Evolutionary conservation across 2,113 vertebrate genomes (phyloP).

Genomic region (Dicrurus megarhynchus): DNA sequence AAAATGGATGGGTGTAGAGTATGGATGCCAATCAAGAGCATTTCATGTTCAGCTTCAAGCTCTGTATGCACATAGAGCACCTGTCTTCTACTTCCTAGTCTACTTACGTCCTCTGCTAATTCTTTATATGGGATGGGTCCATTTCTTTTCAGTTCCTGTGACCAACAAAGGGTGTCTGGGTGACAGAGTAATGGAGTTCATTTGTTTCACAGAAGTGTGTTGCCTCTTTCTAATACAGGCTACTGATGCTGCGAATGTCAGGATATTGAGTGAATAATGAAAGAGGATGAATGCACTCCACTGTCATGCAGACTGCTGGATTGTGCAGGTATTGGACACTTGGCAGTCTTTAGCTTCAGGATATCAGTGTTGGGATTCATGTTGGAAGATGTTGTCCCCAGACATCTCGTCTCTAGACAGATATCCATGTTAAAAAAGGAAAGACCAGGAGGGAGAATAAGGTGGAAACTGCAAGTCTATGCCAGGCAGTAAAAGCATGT

Average conservation of each 20-base stretch:
- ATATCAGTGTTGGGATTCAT: neutral
- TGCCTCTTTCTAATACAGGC: neutral
- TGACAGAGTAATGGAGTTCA: neutral
- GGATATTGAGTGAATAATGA: neutral
- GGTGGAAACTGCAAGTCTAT: neutral
- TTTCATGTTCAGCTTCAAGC: neutral
- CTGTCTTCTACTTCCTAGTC: neutral
- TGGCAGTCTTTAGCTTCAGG: neutral
- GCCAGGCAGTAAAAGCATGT: neutral
- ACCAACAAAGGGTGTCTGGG: neutral
- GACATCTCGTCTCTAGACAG: neutral
- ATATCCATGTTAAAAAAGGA: neutral
- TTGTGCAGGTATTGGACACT: neutral
- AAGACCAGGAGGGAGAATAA: neutral
- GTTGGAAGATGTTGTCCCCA: neutral
- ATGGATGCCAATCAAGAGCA: neutral
- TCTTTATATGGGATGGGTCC: neutral
- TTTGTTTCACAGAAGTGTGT: neutral
- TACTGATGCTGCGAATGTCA: fast-evolving
- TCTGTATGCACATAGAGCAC: neutral
- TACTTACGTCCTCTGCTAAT: neutral
- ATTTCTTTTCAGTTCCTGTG: neutral
- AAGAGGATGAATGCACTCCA: neutral
- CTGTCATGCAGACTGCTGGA: neutral
- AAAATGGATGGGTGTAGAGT: neutral